Base-by-base conservation (phyloP, 2,888 invertebrate genomes). In the Cheilosia grossa region DNA sequence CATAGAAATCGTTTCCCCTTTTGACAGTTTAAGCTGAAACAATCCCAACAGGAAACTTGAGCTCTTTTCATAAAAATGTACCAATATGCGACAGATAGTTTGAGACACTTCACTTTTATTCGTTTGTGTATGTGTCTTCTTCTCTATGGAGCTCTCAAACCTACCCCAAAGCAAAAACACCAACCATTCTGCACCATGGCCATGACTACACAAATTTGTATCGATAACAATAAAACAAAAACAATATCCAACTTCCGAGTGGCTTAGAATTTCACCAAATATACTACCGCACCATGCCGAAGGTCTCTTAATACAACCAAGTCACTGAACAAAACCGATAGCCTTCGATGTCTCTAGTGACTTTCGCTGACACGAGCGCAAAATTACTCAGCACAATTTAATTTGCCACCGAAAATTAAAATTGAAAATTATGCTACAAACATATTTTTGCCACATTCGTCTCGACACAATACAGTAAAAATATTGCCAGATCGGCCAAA, bases 301-400 rank as follows among this genome's bases (percentile, higher is more conserved):
- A 74, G 80, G 80, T 61, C 61, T 66, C 44, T 47, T 27, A 44
- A 61, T 44, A 49, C 37, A 49, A 24, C 33, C 40, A 69, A 82
- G 56, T 70, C 70, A 82, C 67, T 78, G 63, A 78, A 63, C 67
- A 63, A 42, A 66, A 33, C 56, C 59, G 51, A 72, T 73, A 67
- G 67, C 82, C 78, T 82, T 73, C 67, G 67, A 63, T 69, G 67
- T 49, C 40, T 79, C 19, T 64, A 64, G 58, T 64, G 67, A 83
- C 73, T 82, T 82, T 75, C 69, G 82, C 79, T 74, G 61, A 83
- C 72, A 69, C 44, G 58, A 47, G 73, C 82, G 47, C 49, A 17
- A 56, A 69, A 33, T 63, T 21, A 59, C 27, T 82, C 75, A 73
- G 79, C 82, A 53, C 59, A 56, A 42, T 10, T 63, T 37, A 30